Evolutionary conservation across 2,113 vertebrate species (phyloP).

Genomic region (Nerophis lumbriciformis): DNA sequence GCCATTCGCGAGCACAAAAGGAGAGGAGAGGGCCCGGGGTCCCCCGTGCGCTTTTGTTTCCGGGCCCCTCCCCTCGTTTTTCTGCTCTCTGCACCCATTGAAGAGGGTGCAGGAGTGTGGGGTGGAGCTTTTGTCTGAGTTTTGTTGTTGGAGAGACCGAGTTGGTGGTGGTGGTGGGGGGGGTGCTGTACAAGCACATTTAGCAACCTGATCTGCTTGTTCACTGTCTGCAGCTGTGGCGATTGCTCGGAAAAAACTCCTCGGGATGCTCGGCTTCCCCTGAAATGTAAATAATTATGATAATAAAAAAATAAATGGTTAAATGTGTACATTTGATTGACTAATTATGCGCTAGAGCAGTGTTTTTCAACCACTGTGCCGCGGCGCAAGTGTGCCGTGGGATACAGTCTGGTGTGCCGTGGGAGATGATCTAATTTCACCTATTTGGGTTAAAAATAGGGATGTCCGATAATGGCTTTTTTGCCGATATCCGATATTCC

Average conservation of each 20-base stretch:
- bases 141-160: slow-evolving; percentile 38
- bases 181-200: slow-evolving; percentile 28
- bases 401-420: too few relatives aligned
- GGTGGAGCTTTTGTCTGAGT: slow-evolving; percentile 60
- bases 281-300: too few relatives aligned
- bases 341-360: too few relatives aligned
- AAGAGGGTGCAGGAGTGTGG: slow-evolving; percentile 49
- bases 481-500: too few relatives aligned
- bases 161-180: slow-evolving; percentile 2
- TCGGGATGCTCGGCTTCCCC: background rate
- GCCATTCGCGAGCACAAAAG: slow-evolving; percentile 61
- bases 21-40: slow-evolving; percentile 37
- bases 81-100: slow-evolving; percentile 50
- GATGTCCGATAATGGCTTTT: too few relatives aligned
- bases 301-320: too few relatives aligned
- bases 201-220: slow-evolving; percentile 54
- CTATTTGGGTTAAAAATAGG: too few relatives aligned
- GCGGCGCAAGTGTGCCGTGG: too few relatives aligned
- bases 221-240: slow-evolving; percentile 10
- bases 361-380: too few relatives aligned
- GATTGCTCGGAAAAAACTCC: slow-evolving; percentile 1
- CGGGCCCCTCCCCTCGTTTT: slow-evolving; percentile 33
- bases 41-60: slow-evolving; percentile 58
- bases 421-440: too few relatives aligned
- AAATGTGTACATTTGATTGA: too few relatives aligned